Conservation (phyloP, 35 echinoderm and acorn worm genomes). For the Lytechinus variegatus region DNA sequence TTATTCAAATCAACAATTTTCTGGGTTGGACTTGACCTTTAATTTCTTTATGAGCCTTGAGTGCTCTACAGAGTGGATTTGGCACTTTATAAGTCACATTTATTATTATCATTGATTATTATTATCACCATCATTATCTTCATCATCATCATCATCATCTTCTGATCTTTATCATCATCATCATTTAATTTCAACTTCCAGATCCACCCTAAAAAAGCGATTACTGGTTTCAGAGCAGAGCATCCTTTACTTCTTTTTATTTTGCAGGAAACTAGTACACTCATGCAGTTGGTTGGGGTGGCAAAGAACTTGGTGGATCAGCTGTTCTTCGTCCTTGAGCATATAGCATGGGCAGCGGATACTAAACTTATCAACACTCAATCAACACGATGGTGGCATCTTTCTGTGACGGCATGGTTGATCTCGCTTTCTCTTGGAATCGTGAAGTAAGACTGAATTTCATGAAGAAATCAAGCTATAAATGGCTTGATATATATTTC, state of each 20-base stretch:
- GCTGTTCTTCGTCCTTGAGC: conserved; percentile 77
- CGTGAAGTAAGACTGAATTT: conserved; percentile 53
- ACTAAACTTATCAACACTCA: conserved; percentile 68
- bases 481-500: no score
- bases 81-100: no score
- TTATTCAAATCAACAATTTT: no score
- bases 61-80: no score
- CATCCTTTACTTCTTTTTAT: not conserved
- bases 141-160: not conserved
- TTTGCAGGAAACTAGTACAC: conserved; percentile 69
- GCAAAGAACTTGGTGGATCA: conserved; percentile 70
- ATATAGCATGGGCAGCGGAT: conserved; percentile 89
- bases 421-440: conserved; percentile 62
- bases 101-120: no score
- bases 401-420: conserved; percentile 59
- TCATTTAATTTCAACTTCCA: not conserved
- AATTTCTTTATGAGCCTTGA: no score
- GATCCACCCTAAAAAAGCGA: not conserved
- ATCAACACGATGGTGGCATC: conserved; percentile 62
- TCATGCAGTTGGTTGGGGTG: conserved; percentile 61
- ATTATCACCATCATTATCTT: no score
- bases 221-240: not conserved
- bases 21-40: no score
- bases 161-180: not conserved
- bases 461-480: no score